Evolutionary conservation across 2,113 vertebrate genomes (phyloP).

Genomic region (Myotis lucifugus): DNA sequence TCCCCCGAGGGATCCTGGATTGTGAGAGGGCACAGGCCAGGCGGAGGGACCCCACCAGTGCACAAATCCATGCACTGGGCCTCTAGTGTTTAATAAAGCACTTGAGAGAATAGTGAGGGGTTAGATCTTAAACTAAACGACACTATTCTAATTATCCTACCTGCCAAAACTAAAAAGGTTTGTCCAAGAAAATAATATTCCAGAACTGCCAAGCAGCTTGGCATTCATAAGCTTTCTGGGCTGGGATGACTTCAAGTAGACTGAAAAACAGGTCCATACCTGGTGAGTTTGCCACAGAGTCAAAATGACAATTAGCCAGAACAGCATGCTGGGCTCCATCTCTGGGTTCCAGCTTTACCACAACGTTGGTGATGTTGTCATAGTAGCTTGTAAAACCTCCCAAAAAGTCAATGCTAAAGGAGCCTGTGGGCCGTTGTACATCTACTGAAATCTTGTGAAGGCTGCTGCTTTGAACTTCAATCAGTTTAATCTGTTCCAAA

Average conservation of each 20-base stretch:
- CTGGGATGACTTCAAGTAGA: background rate
- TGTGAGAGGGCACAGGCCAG: too few relatives aligned
- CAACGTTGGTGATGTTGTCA: slow-evolving; percentile 94
- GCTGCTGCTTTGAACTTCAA: slow-evolving; percentile 85
- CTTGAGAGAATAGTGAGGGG: background rate
- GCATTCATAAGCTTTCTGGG: background rate
- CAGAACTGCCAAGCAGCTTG: background rate
- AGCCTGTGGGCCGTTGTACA: slow-evolving; percentile 93
- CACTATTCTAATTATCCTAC: background rate
- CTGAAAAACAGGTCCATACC: slow-evolving; percentile 83
- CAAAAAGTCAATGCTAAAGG: slow-evolving; percentile 97
- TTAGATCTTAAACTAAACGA: background rate
- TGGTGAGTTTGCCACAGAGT: slow-evolving; percentile 95
- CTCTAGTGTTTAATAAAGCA: background rate
- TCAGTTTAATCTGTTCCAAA: slow-evolving; percentile 90
- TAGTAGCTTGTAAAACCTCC: slow-evolving; percentile 99
- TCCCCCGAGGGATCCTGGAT: too few relatives aligned
- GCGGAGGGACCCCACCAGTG: too few relatives aligned
- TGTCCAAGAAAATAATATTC: background rate
- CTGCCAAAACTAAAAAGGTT: background rate
- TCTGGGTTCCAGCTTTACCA: slow-evolving; percentile 93
- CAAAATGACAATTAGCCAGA: slow-evolving; percentile 98
- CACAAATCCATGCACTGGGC: background rate
- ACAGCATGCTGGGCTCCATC: slow-evolving; percentile 91
- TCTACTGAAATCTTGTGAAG: slow-evolving; percentile 90